phyloP scores from a whole-genome alignment of 2,113 vertebrate genomes.

The Pituophis catenifer region DNA sequence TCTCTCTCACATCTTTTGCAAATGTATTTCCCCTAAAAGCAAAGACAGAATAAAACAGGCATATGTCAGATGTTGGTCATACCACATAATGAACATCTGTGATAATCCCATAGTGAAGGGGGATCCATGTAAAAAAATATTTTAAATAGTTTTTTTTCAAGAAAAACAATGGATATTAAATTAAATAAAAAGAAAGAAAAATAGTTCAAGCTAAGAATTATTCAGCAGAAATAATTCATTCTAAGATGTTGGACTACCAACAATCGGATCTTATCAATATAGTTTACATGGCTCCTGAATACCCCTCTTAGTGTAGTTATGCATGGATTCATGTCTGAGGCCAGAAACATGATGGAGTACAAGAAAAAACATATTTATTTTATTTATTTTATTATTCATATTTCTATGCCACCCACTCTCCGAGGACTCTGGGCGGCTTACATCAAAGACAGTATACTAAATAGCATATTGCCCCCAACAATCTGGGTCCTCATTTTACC shows the following conservation, averaged over 20 bases:
- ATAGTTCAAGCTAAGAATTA: neutral
- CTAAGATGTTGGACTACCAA: neutral
- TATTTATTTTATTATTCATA: too few species aligned
- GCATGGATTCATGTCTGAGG: neutral
- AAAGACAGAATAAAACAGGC: neutral
- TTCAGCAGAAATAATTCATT: neutral
- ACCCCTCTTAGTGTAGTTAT: neutral
- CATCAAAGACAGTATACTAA: too few species aligned
- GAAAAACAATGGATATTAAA: neutral
- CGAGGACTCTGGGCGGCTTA: too few species aligned
- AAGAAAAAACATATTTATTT: neutral
- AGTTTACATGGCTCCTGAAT: neutral
- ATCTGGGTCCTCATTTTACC: too few species aligned
- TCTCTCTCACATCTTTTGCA: neutral
- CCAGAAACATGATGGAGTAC: neutral
- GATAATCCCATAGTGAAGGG: rapidly evolving
- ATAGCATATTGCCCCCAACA: too few species aligned
- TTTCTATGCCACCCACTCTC: too few species aligned
- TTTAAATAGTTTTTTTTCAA: neutral
- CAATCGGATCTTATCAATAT: neutral
- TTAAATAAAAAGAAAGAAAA: neutral
- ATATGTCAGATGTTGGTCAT: neutral
- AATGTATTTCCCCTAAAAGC: rapidly evolving
- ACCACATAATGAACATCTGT: neutral
- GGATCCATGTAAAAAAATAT: neutral